These are phyloP conservation scores for Rhagium mordax DNA, from an alignment of 2,888 invertebrate species.

Conservation along the genomic window DNA sequence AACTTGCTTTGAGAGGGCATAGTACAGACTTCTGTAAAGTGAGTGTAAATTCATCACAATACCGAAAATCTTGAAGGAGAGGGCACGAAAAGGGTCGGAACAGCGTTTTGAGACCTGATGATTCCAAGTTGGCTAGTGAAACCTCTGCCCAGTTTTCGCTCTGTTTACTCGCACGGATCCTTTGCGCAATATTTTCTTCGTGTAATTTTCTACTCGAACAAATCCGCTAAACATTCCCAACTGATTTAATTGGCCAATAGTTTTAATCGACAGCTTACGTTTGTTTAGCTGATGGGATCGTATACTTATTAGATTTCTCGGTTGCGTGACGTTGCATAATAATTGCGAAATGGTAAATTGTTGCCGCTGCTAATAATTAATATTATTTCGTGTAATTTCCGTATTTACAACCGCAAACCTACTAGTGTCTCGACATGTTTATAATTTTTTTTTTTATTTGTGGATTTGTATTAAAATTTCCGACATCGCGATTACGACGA, in stretches of 20 bases:
- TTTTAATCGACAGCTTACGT: background rate
- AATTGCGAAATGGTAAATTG: slow-evolving; percentile 3
- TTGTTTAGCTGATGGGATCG: background rate
- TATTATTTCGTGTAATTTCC: slow-evolving; percentile 11
- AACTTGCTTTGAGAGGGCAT: too few species aligned
- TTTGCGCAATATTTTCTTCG: background rate
- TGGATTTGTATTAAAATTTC: background rate
- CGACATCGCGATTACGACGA: background rate
- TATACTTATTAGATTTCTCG: background rate
- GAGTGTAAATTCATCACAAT: too few species aligned
- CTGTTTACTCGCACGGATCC: background rate
- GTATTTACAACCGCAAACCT: background rate
- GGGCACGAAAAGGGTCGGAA: too few species aligned
- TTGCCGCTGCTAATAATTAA: background rate
- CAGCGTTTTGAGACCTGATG: too few species aligned
- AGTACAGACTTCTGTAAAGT: too few species aligned
- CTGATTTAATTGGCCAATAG: background rate
- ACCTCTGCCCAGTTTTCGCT: too few species aligned
- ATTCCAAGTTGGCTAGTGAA: too few species aligned
- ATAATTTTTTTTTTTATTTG: background rate
- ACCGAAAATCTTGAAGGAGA: too few species aligned
- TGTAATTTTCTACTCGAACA: background rate
- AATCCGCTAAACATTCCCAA: background rate
- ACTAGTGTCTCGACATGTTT: background rate
- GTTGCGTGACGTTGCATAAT: slow-evolving; percentile 1